These are phyloP conservation scores for Thalassarche chlororhynchos DNA, from an alignment of 2,113 vertebrate genomes.

Conservation along the genomic window DNA sequence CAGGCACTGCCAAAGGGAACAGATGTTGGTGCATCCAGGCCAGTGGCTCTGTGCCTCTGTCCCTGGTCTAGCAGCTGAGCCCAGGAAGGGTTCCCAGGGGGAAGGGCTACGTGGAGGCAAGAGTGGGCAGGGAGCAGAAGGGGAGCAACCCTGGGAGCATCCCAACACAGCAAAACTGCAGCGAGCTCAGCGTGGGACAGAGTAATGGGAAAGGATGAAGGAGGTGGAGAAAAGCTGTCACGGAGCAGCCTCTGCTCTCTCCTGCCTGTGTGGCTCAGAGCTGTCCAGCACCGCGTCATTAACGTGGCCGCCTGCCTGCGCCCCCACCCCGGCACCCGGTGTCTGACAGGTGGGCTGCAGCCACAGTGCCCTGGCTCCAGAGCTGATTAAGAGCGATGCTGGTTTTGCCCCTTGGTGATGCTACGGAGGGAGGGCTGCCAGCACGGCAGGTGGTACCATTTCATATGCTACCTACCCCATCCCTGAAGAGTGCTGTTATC, in stretches of 20 bases:
- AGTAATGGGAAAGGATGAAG: neutral
- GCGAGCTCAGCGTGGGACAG: neutral
- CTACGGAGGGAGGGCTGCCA: neutral
- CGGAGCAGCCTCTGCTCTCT: neutral
- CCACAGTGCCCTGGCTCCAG: neutral
- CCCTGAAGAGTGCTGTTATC: neutral
- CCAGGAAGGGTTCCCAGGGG: neutral
- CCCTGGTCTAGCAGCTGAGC: neutral
- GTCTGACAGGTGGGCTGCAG: neutral
- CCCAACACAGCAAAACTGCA: fast-evolving
- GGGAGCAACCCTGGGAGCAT: neutral
- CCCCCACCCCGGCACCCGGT: fast-evolving
- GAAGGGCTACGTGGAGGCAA: neutral
- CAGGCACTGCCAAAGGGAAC: neutral
- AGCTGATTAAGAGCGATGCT: neutral
- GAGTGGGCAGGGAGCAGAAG: neutral
- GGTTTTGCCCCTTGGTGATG: neutral
- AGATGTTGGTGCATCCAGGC: neutral
- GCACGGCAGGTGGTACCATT: neutral
- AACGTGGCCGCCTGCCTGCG: neutral
- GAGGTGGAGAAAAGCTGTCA: neutral
- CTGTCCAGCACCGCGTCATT: neutral
- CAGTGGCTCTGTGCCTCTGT: neutral
- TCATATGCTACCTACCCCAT: neutral
- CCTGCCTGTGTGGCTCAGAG: neutral